Base-by-base conservation (phyloP, 64 coral and sea anemone genomes). In the Orbicella faveolata region DNA sequence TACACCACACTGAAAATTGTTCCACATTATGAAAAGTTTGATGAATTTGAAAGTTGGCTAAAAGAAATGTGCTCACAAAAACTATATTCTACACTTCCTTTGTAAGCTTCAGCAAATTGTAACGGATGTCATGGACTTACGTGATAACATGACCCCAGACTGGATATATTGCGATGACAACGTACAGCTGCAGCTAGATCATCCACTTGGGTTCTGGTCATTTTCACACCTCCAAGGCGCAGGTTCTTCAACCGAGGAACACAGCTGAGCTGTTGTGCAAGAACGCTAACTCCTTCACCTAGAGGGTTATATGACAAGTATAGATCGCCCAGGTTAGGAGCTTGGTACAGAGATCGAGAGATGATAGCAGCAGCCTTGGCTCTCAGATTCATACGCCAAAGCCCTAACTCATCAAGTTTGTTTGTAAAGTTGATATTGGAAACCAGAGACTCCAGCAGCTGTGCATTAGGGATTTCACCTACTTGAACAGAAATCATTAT, bases 231-330 rank as follows among this genome's bases (percentile, higher is more conserved):
- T 36, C 34, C 35, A 76, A 76, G 36, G 34, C 75, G 15, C 35
- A 76, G 36, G 4, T 2, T 44, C 37, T 76, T 9, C 19, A 76
- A 14, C 2, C 20, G 34, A 41, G 35, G 75, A 17, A 48, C 36
- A 19, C 0, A 51, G 1, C 37, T 37, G 15, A 76, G 36, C 4
- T 76, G 37, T 76, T 76, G 14, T 15, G 37, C 12, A 16, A 76
- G 11, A 48, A 20, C 18, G 13, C 37, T 76, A 2, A 76, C 17
- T 9, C 75, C 75, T 13, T 39, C 75, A 76, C 75, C 36, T 0
- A 76, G 75, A 53, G 75, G 75, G 75, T 76, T 76, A 20, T 20
- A 44, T 20, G 75, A 76, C 75, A 76, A 19, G 75, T 48, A 14
- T 2, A 76, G 75, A 11, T 18, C 15, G 11, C 4, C 0, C 36